Evolutionary conservation across 2,113 vertebrate species (phyloP), one percentile per base, ranked within the genome.

Genomic region (Alligator sinensis): DNA sequence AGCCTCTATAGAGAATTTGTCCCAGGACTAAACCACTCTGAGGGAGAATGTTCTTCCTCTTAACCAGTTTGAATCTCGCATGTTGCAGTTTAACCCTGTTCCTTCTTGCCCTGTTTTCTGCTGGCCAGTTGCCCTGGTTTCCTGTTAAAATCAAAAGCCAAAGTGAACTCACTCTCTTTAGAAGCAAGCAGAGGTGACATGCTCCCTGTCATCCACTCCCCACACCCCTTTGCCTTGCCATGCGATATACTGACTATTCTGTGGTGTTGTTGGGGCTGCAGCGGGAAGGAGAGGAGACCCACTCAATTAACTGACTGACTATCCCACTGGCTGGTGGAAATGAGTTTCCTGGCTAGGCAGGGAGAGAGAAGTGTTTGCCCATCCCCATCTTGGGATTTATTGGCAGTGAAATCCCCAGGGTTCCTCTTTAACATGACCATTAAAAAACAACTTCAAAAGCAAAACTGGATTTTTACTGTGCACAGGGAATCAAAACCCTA

Each of bases 161-260:
- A 38, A 38, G 38, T 38, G 38, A 38, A 19, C 16, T 5, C n/a
- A 18, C 17, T 68, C n/a, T 19, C 28, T 19, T 18, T 68, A 34
- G 28, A 68, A 68, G 30, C 28, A 30, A 4, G 28, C 64, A 18
- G 7, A 68, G 88, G 85, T 38, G 79, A 63, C 54, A 1, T 47
- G 86, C 78, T 87, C 92, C 89, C 74, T 82, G 86, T 4, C 54
- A 0, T 66, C 91, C 77, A 96, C 77, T 87, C 90, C 91, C 72
- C 95, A 90, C 21, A 15, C 81, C 3, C 47, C 84, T 58, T n/a
- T 57, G 61, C 78, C 84, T 87, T 13, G 3, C 38, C 5, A 61
- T n/a, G 62, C 10, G 6, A 63, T 77, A 47, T 86, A 92, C 30
- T 54, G 75, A 57, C 14, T 77, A 57, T 57, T 77, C 55, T 28